phyloP scores from a whole-genome alignment of 2,113 vertebrate genomes.

The Pipa parva region DNA sequence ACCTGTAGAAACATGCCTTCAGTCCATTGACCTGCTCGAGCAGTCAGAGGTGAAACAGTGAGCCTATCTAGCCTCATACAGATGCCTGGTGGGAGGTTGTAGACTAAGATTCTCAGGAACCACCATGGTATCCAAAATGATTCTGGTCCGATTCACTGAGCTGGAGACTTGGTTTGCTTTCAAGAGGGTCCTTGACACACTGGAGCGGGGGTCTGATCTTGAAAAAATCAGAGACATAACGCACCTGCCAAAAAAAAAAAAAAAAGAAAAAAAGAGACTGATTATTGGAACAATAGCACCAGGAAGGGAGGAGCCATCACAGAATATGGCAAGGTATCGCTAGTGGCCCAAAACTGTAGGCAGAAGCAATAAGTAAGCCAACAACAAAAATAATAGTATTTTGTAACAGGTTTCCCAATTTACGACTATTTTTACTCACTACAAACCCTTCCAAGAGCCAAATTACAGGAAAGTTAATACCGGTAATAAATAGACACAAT shows the following conservation, averaged over 20 bases:
- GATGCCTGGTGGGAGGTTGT: not conserved
- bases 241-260: slow-evolving; percentile 62
- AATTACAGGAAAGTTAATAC: no score
- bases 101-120: slow-evolving; percentile 56
- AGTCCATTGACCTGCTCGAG: slow-evolving; percentile 21
- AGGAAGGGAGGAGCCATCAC: not conserved
- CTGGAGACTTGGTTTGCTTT: slow-evolving; percentile 76
- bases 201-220: slow-evolving; percentile 65
- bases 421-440: no score
- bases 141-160: slow-evolving; percentile 70
- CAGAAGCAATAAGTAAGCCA: no score
- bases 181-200: slow-evolving; percentile 51
- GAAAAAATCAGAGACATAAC: slow-evolving; percentile 83
- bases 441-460: no score
- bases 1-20: not conserved
- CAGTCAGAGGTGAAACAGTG: not conserved
- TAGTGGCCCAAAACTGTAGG: no score
- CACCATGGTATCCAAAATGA: slow-evolving; percentile 65
- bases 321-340: not conserved
- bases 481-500: no score
- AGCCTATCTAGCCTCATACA: not conserved
- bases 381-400: no score
- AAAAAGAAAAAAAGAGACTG: rapidly evolving
- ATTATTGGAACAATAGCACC: rapidly evolving
- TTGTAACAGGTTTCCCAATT: no score